Base-by-base conservation (phyloP, 2,888 invertebrate species). In the Caenorhabditis sulstoni region DNA sequence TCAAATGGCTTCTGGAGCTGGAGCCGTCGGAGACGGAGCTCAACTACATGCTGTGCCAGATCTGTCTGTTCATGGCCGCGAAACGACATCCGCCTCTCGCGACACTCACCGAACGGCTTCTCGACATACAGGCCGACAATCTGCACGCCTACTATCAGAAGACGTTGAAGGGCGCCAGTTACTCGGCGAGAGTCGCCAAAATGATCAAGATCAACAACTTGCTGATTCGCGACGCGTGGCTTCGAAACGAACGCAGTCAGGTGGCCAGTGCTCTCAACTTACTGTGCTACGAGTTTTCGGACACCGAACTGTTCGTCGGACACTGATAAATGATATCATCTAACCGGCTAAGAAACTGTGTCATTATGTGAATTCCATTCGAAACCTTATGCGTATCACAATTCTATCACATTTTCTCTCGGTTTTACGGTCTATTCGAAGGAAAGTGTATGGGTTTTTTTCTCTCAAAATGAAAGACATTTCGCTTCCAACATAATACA, bases 1-100 rank as follows among this genome's bases (percentile, higher is more conserved):
- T 53, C 12, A 37, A 45, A 18, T 22, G n/a, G 18, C 22, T 70
- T 2, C 18, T 37, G 1, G 35, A 70, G 37, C 39, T 70, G 35
- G 39, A 70, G 0, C 52, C 70, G 4, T 35, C 61, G 12, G 29
- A 45, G 29, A 18, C 29, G 3, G 70, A 70, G 53, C 59, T 70
- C 29, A 61, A 70, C 61, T 70, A 53, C 53, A 59, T 70, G 70
- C 61, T 70, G 45, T 52, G 52, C 20, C 70, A 70, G 35, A 35
- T 70, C 7, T 61, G 70, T 37, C 53, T 61, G 2, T 18, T 35
- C 16, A 45, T 45, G 18, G 70, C 61, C 45, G 61, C 52, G 29
- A 61, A 61, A 22, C 58, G 61, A 16, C 18, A 44, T 37, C 41
- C 50, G 14, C 41, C 39, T 16, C 22, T 59, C 8, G 12, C 29